Percentiles rank a stretch among this genome's conserved stretches.
Conservation (phyloP, 35 echinoderm and acorn worm species). For the Stichopus chloronotus region DNA sequence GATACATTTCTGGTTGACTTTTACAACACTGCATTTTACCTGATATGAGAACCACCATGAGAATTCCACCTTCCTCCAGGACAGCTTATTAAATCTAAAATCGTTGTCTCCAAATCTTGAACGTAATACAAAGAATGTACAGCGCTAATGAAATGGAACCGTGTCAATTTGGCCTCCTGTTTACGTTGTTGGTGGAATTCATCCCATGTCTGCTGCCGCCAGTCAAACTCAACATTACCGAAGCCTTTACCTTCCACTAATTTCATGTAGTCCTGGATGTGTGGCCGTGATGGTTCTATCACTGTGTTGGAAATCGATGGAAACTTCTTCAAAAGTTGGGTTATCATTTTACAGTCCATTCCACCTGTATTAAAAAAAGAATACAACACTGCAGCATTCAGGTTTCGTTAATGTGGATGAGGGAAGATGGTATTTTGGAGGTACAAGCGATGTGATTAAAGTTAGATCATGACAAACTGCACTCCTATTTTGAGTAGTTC, state of each 20-base stretch:
- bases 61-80: conserved; percentile 46
- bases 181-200: conserved; percentile 24
- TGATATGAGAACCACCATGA: conserved; percentile 5
- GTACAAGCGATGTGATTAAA: no score
- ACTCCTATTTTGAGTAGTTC: no score
- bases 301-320: conserved; percentile 45
- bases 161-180: not conserved
- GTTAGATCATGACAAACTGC: no score
- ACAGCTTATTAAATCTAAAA: conserved; percentile 46
- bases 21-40: not conserved
- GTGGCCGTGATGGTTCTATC: conserved; percentile 19
- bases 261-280: conserved; percentile 35
- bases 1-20: no score
- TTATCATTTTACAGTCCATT: conserved; percentile 41
- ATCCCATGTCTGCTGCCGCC: conserved; percentile 32
- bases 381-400: no score
- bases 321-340: conserved; percentile 53
- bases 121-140: conserved; percentile 60
- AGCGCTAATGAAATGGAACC: conserved; percentile 68
- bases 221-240: conserved; percentile 26
- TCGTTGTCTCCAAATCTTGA: not conserved
- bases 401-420: no score
- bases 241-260: not conserved
- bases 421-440: no score
- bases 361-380: conserved; percentile 9